Conservation (phyloP, 2,113 vertebrate genomes). For the Ailurus styani region DNA sequence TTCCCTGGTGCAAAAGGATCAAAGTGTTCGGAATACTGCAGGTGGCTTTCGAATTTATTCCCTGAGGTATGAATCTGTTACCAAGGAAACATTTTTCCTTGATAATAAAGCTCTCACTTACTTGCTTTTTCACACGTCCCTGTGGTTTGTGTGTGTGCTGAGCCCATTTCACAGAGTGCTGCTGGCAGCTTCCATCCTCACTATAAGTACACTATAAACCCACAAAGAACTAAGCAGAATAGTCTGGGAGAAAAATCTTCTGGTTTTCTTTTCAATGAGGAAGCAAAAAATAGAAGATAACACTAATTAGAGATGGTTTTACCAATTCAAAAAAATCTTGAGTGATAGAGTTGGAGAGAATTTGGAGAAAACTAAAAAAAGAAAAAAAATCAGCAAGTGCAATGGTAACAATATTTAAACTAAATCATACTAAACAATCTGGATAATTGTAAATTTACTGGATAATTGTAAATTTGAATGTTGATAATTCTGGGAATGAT, state of each 20-base stretch:
- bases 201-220: not conserved
- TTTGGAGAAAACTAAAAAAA: not conserved
- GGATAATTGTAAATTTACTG: not conserved
- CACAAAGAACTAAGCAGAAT: not conserved
- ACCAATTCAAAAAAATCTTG: not conserved
- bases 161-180: not conserved
- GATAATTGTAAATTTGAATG: not conserved
- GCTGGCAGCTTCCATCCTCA: not conserved
- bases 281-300: not conserved
- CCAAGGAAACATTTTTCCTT: slow-evolving; percentile 38
- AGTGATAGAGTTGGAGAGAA: not conserved
- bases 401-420: not conserved
- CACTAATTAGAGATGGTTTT: not conserved
- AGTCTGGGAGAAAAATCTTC: not conserved
- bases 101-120: not conserved
- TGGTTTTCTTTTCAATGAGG: slow-evolving; percentile 1
- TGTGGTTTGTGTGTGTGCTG: not conserved
- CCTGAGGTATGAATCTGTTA: not conserved
- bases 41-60: slow-evolving; percentile 1
- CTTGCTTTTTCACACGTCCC: not conserved
- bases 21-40: slow-evolving; percentile 2
- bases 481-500: not conserved
- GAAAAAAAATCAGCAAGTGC: not conserved
- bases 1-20: not conserved
- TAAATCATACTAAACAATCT: not conserved